These are phyloP conservation scores for Stichopus horrens DNA, from an alignment of 53 echinoderm and acorn worm species.

Conservation along the genomic window DNA sequence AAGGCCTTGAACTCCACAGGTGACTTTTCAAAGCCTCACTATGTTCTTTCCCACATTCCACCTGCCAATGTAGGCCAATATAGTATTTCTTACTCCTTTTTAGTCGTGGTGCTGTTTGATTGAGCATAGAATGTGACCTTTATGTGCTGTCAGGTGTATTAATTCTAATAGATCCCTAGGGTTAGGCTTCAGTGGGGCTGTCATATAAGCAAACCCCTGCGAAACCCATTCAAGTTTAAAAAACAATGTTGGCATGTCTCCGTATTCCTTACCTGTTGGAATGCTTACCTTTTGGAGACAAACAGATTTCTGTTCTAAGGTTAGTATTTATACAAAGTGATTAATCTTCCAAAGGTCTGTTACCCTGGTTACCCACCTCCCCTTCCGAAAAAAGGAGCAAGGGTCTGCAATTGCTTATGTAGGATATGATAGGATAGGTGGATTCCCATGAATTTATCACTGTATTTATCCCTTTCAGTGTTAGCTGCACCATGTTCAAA, in stretches of 20 bases:
- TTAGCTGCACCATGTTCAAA: too few species aligned
- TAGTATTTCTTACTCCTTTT: neutral
- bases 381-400: neutral
- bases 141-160: neutral
- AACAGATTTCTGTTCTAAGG: neutral
- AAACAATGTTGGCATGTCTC: neutral
- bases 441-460: too few species aligned
- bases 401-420: neutral
- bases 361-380: neutral
- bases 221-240: neutral
- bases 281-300: neutral
- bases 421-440: neutral
- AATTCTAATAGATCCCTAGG: conserved; percentile 35
- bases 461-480: too few species aligned
- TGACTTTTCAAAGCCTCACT: neutral
- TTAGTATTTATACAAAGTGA: conserved; percentile 32
- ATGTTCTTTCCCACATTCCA: neutral
- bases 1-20: neutral
- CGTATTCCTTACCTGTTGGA: conserved; percentile 31
- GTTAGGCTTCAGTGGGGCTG: neutral
- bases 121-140: conserved; percentile 2
- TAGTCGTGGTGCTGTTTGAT: conserved; percentile 1
- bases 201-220: neutral
- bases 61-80: conserved; percentile 11
- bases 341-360: conserved; percentile 24